Evolutionary conservation across 53 echinoderm and acorn worm species (phyloP).

Genomic region (Mesocentrotus franciscanus): DNA sequence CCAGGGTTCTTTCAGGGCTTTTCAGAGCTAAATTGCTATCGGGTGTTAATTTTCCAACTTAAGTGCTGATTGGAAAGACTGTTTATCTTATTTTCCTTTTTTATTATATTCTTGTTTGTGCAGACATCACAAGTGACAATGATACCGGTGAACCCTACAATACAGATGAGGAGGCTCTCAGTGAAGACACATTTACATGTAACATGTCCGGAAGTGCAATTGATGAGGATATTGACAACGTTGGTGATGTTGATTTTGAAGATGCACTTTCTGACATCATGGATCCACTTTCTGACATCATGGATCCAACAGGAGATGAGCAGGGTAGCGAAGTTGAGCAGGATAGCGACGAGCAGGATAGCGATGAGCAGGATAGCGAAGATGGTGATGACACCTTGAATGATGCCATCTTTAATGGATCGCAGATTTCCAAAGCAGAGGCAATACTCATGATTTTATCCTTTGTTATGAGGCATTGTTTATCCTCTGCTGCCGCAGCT

Average conservation of each 20-base stretch:
- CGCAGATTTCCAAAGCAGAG: neutral
- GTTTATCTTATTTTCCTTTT: too few relatives aligned
- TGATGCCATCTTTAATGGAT: neutral
- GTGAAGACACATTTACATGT: neutral
- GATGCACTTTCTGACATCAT: neutral
- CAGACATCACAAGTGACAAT: neutral
- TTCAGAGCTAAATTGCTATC: too few relatives aligned
- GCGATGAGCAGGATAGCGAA: too few relatives aligned
- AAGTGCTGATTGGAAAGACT: too few relatives aligned
- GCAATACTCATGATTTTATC: constrained; percentile 9
- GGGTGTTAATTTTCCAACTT: too few relatives aligned
- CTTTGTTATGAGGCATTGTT: neutral
- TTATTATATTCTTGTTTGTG: too few relatives aligned
- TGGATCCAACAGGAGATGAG: neutral
- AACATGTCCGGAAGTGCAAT: neutral
- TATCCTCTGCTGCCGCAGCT: neutral
- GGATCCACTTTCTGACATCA: too few relatives aligned
- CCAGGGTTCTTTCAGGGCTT: too few relatives aligned
- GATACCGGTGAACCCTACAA: too few relatives aligned
- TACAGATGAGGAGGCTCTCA: neutral
- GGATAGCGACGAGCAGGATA: neutral
- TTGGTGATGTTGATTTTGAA: neutral
- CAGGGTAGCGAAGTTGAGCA: too few relatives aligned
- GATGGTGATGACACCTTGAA: neutral
- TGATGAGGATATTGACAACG: neutral